Evolutionary conservation across 2,797 vertebrate species (phyloP), one percentile per base, ranked within the genome.

Genomic region (Sciurus carolinensis): DNA sequence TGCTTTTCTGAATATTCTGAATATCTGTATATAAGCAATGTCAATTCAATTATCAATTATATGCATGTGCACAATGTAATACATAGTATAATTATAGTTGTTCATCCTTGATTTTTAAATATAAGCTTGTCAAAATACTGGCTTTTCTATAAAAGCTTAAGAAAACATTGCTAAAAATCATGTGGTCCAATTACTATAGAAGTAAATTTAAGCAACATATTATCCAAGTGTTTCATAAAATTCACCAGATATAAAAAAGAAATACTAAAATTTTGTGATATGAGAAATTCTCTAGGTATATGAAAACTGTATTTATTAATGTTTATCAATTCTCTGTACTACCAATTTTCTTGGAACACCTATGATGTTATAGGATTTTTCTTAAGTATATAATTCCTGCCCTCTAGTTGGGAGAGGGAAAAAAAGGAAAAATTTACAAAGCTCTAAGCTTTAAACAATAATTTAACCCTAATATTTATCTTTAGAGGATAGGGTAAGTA

Each of bases 1-100:
- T 15, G 36, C 72, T 97, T 95, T 95, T n/a, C 50, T 95, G 91
- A 96, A 81, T 57, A 84, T 95, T 15, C 50, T 24, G 4, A 95
- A 92, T 87, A 80, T 91, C 75, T 92, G 30, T 11, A 95, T 66
- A 80, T 2, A 91, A 81, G 72, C 66, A 97, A 90, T 36, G 95
- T 91, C 69, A 97, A 95, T 75, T 92, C 82, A 2, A 7, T 50
- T 12, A 50, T 50, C 52, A 91, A 80, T 10, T 97, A 95, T 90
- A 97, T 82, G 93, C 94, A 95, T 96, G 96, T 90, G 47, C 9
- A 92, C 47, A 62, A 20, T n/a, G 39, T 92, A 95, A 96, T 64
- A n/a, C 28, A 82, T 44, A 96, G 36, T 94, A 10, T 73, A 28
- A 97, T 39, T 86, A 94, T 42, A 69, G 5, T 94, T 97, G 26